Conservation (phyloP, 2,113 vertebrate species). For the Labeo catla region DNA sequence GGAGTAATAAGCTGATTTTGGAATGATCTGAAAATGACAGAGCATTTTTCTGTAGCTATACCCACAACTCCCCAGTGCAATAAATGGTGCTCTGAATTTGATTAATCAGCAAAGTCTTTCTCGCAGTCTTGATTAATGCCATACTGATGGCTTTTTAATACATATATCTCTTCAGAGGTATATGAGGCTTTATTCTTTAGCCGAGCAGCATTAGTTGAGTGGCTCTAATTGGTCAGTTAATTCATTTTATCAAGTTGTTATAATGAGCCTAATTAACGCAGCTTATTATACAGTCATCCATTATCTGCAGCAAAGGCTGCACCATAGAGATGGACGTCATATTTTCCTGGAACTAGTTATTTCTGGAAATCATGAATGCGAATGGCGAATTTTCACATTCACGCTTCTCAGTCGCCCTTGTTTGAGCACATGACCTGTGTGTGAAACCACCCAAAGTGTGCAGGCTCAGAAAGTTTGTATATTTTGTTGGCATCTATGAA, state of each 20-base stretch:
- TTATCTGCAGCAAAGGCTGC: conserved; percentile 17
- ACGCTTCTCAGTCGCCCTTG: conserved; percentile 8
- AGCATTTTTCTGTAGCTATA: conserved; percentile 32
- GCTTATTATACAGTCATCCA: conserved; percentile 27
- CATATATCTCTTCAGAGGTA: conserved; percentile 19
- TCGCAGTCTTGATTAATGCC: background rate
- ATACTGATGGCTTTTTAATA: background rate
- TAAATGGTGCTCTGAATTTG: background rate
- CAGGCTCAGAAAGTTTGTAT: background rate
- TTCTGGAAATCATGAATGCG: background rate
- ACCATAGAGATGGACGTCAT: background rate
- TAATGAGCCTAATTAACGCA: conserved; percentile 33
- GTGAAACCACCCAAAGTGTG: background rate
- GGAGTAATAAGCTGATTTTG: conserved; percentile 29
- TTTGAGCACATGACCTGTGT: background rate
- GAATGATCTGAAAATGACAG: conserved; percentile 17
- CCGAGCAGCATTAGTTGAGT: conserved; percentile 3
- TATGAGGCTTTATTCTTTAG: background rate
- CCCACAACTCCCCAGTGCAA: background rate
- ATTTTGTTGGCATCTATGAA: background rate
- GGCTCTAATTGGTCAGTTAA: conserved; percentile 35
- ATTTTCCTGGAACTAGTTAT: conserved; percentile 13
- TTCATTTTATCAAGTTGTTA: conserved; percentile 19
- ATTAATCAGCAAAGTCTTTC: conserved; percentile 34
- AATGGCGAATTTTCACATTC: background rate